Base-by-base conservation (phyloP, 2,888 invertebrate species). In the Nomada fucata region DNA sequence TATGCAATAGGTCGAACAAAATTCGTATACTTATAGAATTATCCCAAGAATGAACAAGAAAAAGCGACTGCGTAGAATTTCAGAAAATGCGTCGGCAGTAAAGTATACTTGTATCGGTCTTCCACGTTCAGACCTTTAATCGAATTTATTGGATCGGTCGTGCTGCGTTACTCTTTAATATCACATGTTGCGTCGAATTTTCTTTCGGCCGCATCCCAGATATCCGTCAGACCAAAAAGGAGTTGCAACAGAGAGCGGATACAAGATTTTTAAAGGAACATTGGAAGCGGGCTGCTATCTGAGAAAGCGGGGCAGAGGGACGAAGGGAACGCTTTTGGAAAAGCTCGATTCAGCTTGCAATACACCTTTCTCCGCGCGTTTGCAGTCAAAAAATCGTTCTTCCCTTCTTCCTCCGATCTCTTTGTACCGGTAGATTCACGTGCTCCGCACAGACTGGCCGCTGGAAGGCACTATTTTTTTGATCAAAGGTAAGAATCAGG, bases 381-480 rank as follows among this genome's bases (percentile, higher is more conserved):
- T 76, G 72, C 65, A 55, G 55, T 26, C 60, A 5, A 23, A 64
- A 79, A 83, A 83, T 75, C 84, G 74, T 63, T 70, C 70, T 50
- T 67, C 55, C 47, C 63, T 63, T 59, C 57, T 70, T 42, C 11
- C 36, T 0, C n/a, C 29, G 50, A 26, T 55, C 20, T n/a, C 7
- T 26, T 83, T 83, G 70, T 53, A 55, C 52, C 18, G 18, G n/a
- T n/a, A 50, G 74, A 61, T 75, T 69, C 57, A 42, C 79, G 42
- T 52, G 68, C 63, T 52, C 50, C 44, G 53, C 29, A 42, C 68
- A 60, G 72, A 55, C 52, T 52, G 57, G 23, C 71, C 42, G 78
- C 83, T 69, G 61, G 59, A 20, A 79, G 79, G 83, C 83, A 83
- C 68, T 83, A 79, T 83, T 83, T 83, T 83, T 83, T 83, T 83